Conservation (phyloP, 2,113 vertebrate species). For the Neofelis nebulosa region DNA sequence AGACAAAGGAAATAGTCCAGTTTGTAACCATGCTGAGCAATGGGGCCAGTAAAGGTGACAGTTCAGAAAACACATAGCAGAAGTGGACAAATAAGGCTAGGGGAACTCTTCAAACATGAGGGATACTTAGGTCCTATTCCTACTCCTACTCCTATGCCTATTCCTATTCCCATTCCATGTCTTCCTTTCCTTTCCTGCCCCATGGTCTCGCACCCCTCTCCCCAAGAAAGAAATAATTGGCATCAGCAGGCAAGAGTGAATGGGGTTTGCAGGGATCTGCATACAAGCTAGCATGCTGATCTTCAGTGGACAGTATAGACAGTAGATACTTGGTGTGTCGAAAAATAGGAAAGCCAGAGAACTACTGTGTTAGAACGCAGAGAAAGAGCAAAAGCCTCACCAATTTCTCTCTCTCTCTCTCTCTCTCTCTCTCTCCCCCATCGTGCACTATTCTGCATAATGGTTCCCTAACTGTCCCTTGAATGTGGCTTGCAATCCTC, state of each 20-base stretch:
- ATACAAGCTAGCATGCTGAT: background rate
- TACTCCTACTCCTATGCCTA: background rate
- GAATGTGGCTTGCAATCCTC: background rate
- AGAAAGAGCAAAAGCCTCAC: background rate
- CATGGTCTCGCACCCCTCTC: accelerated
- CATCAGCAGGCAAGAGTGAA: background rate
- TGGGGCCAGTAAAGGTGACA: background rate
- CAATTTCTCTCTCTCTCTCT: background rate
- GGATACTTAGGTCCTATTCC: background rate
- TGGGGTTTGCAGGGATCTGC: background rate
- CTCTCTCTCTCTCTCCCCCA: background rate
- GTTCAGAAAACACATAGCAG: background rate
- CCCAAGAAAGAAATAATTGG: background rate
- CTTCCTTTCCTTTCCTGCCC: background rate
- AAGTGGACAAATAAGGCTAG: background rate
- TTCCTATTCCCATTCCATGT: background rate
- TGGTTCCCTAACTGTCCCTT: background rate
- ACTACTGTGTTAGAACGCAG: background rate
- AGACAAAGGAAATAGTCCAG: background rate
- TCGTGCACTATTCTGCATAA: accelerated
- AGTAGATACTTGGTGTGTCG: background rate
- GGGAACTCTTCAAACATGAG: background rate
- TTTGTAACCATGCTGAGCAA: background rate
- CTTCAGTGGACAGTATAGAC: background rate
- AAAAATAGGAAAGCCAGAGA: background rate